phyloP scores from a whole-genome alignment of 2,797 vertebrate genomes.

The Myotis planiceps region DNA sequence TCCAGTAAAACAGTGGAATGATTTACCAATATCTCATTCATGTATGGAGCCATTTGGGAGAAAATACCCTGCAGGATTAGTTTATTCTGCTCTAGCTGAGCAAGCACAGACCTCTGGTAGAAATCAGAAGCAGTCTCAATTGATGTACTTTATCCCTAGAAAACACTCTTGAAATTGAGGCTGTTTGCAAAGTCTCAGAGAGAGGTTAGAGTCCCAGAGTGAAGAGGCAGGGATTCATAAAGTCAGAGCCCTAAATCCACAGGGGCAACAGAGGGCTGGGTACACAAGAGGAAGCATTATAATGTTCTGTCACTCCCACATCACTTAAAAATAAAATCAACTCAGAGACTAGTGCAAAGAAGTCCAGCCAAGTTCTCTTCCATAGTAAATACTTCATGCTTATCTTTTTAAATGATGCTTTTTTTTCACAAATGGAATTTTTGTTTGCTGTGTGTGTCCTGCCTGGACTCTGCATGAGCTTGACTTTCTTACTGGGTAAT shows the following conservation, averaged over 20 bases:
- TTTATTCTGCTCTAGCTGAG: neutral
- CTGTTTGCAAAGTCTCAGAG: neutral
- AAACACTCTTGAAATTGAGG: neutral
- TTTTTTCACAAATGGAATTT: neutral
- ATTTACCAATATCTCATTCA: neutral
- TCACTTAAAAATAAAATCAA: neutral
- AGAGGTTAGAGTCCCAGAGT: neutral
- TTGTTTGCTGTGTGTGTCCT: neutral
- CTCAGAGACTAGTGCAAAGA: neutral
- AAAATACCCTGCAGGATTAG: neutral
- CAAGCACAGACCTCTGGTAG: neutral
- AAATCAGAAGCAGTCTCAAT: neutral
- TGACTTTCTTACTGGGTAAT: neutral
- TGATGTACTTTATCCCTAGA: neutral
- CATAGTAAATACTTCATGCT: neutral
- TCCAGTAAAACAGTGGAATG: neutral
- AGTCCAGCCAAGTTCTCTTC: neutral
- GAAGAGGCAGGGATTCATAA: neutral
- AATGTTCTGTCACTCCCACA: neutral
- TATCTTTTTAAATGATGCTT: neutral
- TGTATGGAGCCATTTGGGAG: neutral
- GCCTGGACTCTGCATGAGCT: neutral
- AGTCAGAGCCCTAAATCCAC: neutral
- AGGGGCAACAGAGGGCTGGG: neutral
- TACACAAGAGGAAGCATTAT: neutral